Evolutionary conservation across 2,797 vertebrate species (phyloP), one percentile per base, ranked within the genome.

Genomic region (Liparis tanakae): DNA sequence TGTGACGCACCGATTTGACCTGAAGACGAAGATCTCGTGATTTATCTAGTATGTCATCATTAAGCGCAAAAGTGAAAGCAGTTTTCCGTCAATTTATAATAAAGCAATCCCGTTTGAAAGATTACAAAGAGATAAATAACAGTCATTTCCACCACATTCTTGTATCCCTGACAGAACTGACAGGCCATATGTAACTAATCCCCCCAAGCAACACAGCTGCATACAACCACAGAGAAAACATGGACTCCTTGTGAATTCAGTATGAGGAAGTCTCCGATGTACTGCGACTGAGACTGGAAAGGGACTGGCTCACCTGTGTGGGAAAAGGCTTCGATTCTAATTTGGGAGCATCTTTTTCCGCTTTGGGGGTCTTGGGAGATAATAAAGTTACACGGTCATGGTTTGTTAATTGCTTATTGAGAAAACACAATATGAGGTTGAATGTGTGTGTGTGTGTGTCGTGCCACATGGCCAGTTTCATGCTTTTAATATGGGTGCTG

Each of bases 401-500:
- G 72, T 59, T 77, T 77, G 48, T 64, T 84, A 72, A 62, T 63
- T 72, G 60, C 63, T 80, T 76, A 57, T 67, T 85, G 70, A 79
- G 65, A 70, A 79, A 85, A 80, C 72, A 83, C 76, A 87, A 84
- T 70, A 51, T 54, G 72, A 37, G 50, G 55, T 73, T 39, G 39
- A 10, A 10, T 12, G 10, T 39, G 39, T 39, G 39, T 39, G 39
- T 79, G 66, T 69, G 72, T 69, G 63, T 30, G 60, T 54, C 39
- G 66, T 75, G 61, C 70, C 64, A 77, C 79, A 72, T 67, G 82
- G 72, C 53, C 48, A 48, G 48, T 72, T 72, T 66, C 41, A 59
- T 70, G n/a, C 54, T n/a, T 65, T 74, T 81, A 74, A 72, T 54
- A 54, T 78, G 78, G 76, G 74, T 82, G 70, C 72, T 75, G 84